Evolutionary conservation across 1,140 invertebrate genomes (phyloP).

Genomic region (Pseudomyrmex sp.): DNA sequence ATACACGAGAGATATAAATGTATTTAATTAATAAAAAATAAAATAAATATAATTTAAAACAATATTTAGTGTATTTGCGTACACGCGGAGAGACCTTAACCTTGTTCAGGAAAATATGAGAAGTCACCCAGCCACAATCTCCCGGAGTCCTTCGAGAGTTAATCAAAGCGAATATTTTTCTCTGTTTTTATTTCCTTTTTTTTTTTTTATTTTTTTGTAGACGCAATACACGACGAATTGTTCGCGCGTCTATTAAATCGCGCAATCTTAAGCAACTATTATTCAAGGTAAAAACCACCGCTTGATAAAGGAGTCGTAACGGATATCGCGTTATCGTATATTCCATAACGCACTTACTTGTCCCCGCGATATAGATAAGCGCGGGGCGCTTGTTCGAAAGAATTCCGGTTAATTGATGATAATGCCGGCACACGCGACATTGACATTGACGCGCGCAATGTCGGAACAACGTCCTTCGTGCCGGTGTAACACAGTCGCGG

Average conservation of each 20-base stretch:
- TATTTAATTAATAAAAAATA: too few relatives aligned
- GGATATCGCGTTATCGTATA: constrained; percentile 50
- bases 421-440: constrained; percentile 7
- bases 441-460: constrained; percentile 49
- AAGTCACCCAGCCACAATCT: too few relatives aligned
- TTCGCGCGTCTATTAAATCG: constrained; percentile 1
- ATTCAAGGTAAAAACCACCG: constrained; percentile 4
- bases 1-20: too few relatives aligned
- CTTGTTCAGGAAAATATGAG: too few relatives aligned
- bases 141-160: too few relatives aligned
- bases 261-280: constrained; percentile 35
- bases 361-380: constrained; percentile 37
- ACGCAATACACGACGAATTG: too few relatives aligned
- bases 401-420: constrained; percentile 42
- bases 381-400: constrained; percentile 32
- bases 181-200: not conserved
- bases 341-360: constrained; percentile 34
- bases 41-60: too few relatives aligned
- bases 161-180: too few relatives aligned
- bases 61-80: too few relatives aligned
- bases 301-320: constrained; percentile 42
- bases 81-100: too few relatives aligned
- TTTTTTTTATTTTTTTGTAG: too few relatives aligned
- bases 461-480: constrained; percentile 25
- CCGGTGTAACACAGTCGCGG: not conserved